phyloP scores from a whole-genome alignment of 2,797 vertebrate genomes.

The Hippoglossus hippoglossus region DNA sequence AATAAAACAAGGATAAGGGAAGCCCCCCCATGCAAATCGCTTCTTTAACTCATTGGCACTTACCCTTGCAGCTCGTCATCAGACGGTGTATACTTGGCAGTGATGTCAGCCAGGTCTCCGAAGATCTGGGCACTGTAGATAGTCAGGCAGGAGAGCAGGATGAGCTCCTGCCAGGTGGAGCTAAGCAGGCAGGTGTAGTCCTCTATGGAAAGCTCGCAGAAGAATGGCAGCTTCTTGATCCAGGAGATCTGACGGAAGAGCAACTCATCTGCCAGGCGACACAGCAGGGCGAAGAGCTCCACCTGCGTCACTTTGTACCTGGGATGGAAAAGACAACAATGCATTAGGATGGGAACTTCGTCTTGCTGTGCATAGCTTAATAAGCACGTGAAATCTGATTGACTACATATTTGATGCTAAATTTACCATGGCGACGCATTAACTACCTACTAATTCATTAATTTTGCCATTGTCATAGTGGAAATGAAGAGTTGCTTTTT shows the following conservation, averaged over 20 bases:
- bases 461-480: neutral
- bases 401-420: too few relatives aligned
- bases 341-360: neutral
- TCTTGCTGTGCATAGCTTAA: too few relatives aligned
- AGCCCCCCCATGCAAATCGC: neutral
- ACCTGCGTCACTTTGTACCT: constrained; percentile 98
- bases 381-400: too few relatives aligned
- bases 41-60: constrained; percentile 57
- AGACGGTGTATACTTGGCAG: constrained; percentile 96
- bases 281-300: constrained; percentile 96
- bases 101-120: constrained; percentile 95
- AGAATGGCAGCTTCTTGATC: constrained; percentile 99
- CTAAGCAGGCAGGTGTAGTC: constrained; percentile 98
- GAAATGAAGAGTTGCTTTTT: too few relatives aligned
- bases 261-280: constrained; percentile 97
- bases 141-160: constrained; percentile 96
- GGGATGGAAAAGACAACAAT: constrained; percentile 27
- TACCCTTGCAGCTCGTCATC: constrained; percentile 97
- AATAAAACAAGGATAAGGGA: neutral
- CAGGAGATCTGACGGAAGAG: constrained; percentile 98
- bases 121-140: constrained; percentile 98
- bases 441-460: too few relatives aligned
- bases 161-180: constrained; percentile 98
- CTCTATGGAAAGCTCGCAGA: constrained; percentile 97
- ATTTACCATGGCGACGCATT: too few relatives aligned